These are phyloP conservation scores for Ptychoptera albimana DNA, from an alignment of 2,888 invertebrate species.

Conservation along the genomic window DNA sequence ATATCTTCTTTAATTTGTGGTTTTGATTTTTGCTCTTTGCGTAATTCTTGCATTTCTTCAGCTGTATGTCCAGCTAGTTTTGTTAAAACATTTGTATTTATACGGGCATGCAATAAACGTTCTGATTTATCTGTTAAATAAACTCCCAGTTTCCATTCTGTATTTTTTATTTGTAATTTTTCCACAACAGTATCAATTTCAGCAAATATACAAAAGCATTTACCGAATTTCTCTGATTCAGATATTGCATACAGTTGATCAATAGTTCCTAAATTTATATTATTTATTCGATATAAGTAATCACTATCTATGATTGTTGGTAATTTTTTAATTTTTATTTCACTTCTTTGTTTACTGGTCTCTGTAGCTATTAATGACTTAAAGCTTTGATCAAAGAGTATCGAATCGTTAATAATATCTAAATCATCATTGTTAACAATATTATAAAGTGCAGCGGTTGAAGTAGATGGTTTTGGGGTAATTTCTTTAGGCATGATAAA, in stretches of 20 bases:
- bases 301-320: conserved; percentile 2
- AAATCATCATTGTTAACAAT: neutral
- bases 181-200: conserved; percentile 3
- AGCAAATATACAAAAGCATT: conserved; percentile 5
- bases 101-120: neutral
- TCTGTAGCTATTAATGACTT: neutral
- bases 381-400: neutral
- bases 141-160: conserved; percentile 3
- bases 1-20: conserved; percentile 5
- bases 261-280: conserved; percentile 6
- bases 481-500: no score
- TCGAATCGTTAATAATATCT: conserved; percentile 2
- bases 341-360: neutral
- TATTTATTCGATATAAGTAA: conserved; percentile 8
- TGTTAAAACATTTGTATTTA: conserved; percentile 2
- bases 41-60: conserved; percentile 3
- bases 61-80: conserved; percentile 2
- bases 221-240: neutral
- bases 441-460: neutral
- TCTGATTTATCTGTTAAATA: conserved; percentile 5
- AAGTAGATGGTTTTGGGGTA: neutral
- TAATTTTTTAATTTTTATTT: neutral
- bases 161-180: conserved; percentile 4
- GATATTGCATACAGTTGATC: conserved; percentile 5
- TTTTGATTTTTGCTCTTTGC: neutral